Percentiles rank a stretch among this genome's conserved stretches.
phyloP scores from a whole-genome alignment of 2,797 vertebrate genomes.

The Pseudocheirus occidentalis region DNA sequence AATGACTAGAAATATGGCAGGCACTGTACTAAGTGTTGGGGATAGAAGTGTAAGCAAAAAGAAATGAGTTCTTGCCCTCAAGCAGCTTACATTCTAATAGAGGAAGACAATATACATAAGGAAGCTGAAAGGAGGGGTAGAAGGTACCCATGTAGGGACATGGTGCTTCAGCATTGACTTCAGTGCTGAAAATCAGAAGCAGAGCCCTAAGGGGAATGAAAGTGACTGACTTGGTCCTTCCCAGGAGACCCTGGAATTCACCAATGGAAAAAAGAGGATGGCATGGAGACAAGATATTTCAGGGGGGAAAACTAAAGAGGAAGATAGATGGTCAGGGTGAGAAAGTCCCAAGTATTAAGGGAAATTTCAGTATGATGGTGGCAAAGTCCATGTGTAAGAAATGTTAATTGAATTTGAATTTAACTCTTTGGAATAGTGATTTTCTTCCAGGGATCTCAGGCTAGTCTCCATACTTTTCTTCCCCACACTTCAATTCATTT shows the following conservation, averaged over 20 bases:
- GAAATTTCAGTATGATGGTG: background rate
- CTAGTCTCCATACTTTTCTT: background rate
- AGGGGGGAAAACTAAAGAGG: background rate
- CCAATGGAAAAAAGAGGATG: background rate
- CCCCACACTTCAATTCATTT: background rate
- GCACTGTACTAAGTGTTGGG: background rate
- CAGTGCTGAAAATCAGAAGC: background rate
- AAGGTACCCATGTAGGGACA: background rate
- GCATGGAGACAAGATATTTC: background rate
- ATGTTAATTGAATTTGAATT: background rate
- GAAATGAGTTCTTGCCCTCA: background rate
- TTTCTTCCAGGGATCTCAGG: background rate
- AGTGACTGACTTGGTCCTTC: background rate
- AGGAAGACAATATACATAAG: background rate
- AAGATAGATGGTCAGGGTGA: background rate
- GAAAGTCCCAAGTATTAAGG: background rate
- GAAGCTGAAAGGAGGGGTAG: background rate
- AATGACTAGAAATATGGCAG: background rate
- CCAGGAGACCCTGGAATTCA: background rate
- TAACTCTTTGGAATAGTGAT: background rate
- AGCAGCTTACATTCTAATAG: background rate
- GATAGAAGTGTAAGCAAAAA: background rate
- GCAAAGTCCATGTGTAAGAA: background rate
- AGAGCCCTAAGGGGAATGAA: background rate
- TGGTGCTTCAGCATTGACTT: background rate